Evolutionary conservation across 2,888 invertebrate species (phyloP), one percentile per base, ranked within the genome.

Genomic region (Sepiola atlantica): DNA sequence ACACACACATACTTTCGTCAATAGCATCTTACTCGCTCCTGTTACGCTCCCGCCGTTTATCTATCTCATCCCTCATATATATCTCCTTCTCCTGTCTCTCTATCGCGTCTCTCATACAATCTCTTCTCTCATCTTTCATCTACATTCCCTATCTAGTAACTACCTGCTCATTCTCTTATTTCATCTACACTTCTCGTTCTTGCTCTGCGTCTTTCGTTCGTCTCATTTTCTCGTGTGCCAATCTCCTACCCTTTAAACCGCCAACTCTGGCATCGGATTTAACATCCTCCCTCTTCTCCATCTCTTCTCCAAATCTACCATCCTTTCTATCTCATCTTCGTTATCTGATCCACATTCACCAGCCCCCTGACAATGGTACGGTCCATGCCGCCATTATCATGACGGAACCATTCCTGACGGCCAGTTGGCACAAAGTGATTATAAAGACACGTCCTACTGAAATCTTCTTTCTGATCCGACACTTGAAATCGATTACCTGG

Each of bases 341-440:
- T 77, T 77, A 77, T 77, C 77, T 77, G 77, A 77, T 77, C n/a
- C 77, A n/a, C 32, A n/a, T 14, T 45, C 8, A 8, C 77, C 77
- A 8, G 24, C 20, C 77, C 16, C 16, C 77, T n/a, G 14, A 77
- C 14, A 77, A 77, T n/a, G 14, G 32, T 8, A 16, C n/a, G n/a
- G 14, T 4, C 77, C 8, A 45, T 45, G 8, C 57, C 77, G n/a
- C 2, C 61, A 45, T 45, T n/a, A n/a, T 77, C n/a, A 77, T 18
- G 14, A 12, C n/a, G 32, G 32, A 77, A 77, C n/a, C 14, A 4
- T 77, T 16, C 77, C 77, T 77, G 77, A n/a, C 77, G 77, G 77
- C n/a, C 77, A n/a, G 77, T 77, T 77, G 77, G 77, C 77, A 32
- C 77, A 77, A 45, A 77, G 77, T 77, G 77, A 77, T 77, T 77